Base-by-base conservation (phyloP, 2,888 invertebrate species). In the Microctonus aethiopoides region DNA sequence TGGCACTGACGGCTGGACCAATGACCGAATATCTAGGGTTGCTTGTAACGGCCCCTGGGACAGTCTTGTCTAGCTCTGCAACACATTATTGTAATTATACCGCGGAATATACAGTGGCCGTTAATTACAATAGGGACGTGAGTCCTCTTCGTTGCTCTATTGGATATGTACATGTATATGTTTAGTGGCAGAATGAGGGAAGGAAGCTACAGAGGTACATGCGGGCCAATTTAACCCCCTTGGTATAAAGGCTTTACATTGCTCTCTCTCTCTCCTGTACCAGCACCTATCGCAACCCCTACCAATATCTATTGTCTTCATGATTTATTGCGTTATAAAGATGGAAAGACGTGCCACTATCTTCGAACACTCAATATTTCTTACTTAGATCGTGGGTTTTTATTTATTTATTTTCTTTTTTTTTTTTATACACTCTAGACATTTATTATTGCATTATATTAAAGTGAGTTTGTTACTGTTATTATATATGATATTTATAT, bases 1-100 rank as follows among this genome's bases (percentile, higher is more conserved):
- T 92, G 81, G 92, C 92, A 88, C 92, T 92, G 81, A 92, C 92
- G 89, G 91, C 92, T 39, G 92, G 92, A 73, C 92, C 92, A 71
- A 91, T 90, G 79, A 91, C 91, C 80, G 91, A 85, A 82, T 84
- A 81, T 81, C 79, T 84, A 76, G 84, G 83, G 82, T 83, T 83
- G 72, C 83, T 81, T 70, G 84, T 85, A 81, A 83, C 84, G 76
- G 80, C 84, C 81, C 84, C 84, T 76, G 84, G 84, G 84, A 83
- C 81, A 81, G 82, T 81, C 84, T 84, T 85, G 84, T 86, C 84
- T 81, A 80, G 79, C 82, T 84, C 86, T 86, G 86, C 80, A 86
- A 86, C 85, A 86, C 84, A 86, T 86, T 85, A 85, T 85, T 84
- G 84, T 83, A 85, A 86, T 86, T 85, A 86, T 84, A 20, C 81